Conservation (phyloP, 2,888 invertebrate species). For the Meliscaeva auricollis region DNA sequence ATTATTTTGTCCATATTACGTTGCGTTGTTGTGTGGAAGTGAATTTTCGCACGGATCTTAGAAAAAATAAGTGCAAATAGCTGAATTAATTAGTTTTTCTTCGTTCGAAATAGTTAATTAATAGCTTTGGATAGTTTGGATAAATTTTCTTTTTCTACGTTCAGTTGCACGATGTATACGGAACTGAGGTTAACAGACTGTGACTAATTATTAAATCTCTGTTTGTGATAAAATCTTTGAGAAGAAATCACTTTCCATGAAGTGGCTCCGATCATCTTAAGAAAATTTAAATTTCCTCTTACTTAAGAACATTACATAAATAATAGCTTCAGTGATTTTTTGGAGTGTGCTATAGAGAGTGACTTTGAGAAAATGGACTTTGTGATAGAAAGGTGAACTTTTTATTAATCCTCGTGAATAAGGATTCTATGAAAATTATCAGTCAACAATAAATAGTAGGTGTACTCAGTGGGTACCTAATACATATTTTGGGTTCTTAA, state of each 20-base stretch:
- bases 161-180: not conserved
- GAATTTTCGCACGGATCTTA: constrained; percentile 7
- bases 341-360: too few relatives aligned
- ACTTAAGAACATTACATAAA: not conserved
- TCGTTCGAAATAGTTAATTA: not conserved
- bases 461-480: too few relatives aligned
- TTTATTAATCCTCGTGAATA: too few relatives aligned
- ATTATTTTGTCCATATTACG: constrained; percentile 20
- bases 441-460: too few relatives aligned
- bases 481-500: too few relatives aligned
- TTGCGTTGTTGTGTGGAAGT: constrained; percentile 4
- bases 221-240: constrained; percentile 1
- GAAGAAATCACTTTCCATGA: constrained; percentile 6
- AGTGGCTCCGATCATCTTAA: not conserved
- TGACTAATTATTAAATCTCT: not conserved
- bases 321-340: too few relatives aligned
- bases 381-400: too few relatives aligned
- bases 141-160: not conserved
- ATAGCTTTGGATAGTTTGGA: not conserved
- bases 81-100: constrained; percentile 8
- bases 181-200: constrained; percentile 6
- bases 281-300: not conserved
- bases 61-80: constrained; percentile 14
- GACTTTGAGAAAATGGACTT: too few relatives aligned
- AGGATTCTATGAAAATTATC: too few relatives aligned